These are phyloP conservation scores for Aquatica leii DNA, from an alignment of 2,888 invertebrate genomes.

Conservation along the genomic window DNA sequence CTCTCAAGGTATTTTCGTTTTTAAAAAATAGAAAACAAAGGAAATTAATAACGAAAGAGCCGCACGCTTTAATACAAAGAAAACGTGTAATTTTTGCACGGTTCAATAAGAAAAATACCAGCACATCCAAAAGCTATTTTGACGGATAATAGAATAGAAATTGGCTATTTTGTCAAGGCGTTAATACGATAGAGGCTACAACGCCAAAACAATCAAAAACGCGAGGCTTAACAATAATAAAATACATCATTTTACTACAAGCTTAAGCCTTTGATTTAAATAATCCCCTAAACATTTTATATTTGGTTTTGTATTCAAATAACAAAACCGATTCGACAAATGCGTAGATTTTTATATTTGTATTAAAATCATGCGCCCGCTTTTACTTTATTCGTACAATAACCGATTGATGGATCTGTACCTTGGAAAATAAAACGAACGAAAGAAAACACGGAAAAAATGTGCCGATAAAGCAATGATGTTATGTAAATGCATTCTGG, in stretches of 20 bases:
- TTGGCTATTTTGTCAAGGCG: slow-evolving; percentile 54
- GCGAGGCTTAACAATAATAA: background rate
- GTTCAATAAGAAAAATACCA: slow-evolving; percentile 51
- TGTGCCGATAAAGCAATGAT: background rate
- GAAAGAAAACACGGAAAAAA: too few species aligned
- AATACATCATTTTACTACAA: background rate
- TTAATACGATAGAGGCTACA: slow-evolving; percentile 46
- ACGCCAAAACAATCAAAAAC: slow-evolving; percentile 13
- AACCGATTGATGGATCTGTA: too few species aligned
- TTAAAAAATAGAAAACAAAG: slow-evolving; percentile 27
- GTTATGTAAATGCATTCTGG: background rate
- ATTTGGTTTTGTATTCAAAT: background rate
- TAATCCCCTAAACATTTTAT: background rate
- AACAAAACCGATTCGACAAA: background rate
- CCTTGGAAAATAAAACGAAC: too few species aligned
- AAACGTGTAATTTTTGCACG: slow-evolving; percentile 42
- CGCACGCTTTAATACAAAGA: background rate
- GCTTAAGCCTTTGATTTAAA: background rate
- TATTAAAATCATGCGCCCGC: too few species aligned
- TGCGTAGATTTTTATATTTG: too few species aligned
- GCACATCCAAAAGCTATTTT: slow-evolving; percentile 52
- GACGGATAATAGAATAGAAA: slow-evolving; percentile 59
- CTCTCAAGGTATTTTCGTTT: slow-evolving; percentile 2
- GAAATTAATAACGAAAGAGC: slow-evolving; percentile 13
- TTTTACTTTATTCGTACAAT: too few species aligned